These are phyloP conservation scores for Salmo trutta DNA, from an alignment of 2,797 vertebrate species.

Conservation along the genomic window DNA sequence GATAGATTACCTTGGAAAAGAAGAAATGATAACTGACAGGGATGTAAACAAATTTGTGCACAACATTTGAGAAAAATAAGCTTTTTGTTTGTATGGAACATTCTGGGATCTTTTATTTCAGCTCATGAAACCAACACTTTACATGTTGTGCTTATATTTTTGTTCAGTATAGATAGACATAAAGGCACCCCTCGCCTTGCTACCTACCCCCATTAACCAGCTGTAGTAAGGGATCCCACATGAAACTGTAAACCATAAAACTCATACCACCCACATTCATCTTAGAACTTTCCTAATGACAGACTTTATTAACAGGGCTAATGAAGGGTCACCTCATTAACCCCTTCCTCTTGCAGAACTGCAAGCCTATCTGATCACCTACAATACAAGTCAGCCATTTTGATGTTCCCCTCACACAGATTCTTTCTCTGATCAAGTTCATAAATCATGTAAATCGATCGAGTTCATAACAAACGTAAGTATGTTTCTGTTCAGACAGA, in stretches of 20 bases:
- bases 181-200: too few relatives aligned
- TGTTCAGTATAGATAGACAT: too few relatives aligned
- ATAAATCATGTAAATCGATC: constrained; percentile 43
- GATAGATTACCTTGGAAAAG: too few relatives aligned
- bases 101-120: too few relatives aligned
- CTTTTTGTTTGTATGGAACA: too few relatives aligned
- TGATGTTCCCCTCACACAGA: constrained; percentile 46
- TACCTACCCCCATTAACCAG: not conserved
- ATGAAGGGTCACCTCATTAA: constrained; percentile 45
- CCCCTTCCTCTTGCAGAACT: constrained; percentile 14
- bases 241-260: not conserved
- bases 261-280: constrained; percentile 13
- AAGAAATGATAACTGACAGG: too few relatives aligned
- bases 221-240: not conserved
- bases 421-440: constrained; percentile 51
- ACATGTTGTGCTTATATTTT: too few relatives aligned
- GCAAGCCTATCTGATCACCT: constrained; percentile 26
- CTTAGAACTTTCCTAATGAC: constrained; percentile 23
- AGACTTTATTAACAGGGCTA: constrained; percentile 32
- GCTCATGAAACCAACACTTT: too few relatives aligned
- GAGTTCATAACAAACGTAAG: constrained; percentile 40
- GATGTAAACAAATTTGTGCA: too few relatives aligned
- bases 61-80: too few relatives aligned
- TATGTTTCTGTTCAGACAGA: constrained; percentile 38
- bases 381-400: constrained; percentile 34